These are phyloP conservation scores for Myiozetetes cayanensis DNA, from an alignment of 2,113 vertebrate species.

Conservation along the genomic window DNA sequence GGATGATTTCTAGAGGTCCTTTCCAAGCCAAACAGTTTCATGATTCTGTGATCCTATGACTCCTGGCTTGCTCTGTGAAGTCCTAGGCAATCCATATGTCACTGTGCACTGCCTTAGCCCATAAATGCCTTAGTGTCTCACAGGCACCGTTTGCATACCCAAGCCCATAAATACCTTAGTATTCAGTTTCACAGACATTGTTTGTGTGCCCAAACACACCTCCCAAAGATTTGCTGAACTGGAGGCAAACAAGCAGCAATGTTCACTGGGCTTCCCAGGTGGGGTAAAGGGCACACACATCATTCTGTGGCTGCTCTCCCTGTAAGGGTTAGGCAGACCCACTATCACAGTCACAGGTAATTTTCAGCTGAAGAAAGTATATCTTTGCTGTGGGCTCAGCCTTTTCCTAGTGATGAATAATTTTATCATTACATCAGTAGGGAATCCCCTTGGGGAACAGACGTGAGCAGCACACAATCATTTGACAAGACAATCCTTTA, in stretches of 20 bases:
- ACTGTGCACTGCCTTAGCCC: neutral
- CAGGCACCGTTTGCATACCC: neutral
- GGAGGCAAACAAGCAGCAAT: neutral
- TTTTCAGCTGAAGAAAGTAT: neutral
- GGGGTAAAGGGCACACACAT: neutral
- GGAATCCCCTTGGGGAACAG: neutral
- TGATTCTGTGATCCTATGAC: neutral
- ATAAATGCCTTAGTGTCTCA: neutral
- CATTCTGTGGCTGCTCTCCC: neutral
- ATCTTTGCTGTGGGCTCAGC: neutral
- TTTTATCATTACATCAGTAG: neutral
- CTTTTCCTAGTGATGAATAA: neutral
- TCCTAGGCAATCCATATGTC: neutral
- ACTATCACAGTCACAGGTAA: neutral
- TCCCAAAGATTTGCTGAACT: neutral
- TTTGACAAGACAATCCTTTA: neutral
- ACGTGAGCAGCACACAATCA: rapidly evolving
- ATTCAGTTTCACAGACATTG: neutral
- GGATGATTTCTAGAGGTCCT: neutral
- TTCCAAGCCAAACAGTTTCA: neutral
- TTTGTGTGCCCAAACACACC: neutral
- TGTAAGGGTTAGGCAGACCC: neutral
- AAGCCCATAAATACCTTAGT: neutral
- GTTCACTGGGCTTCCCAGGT: neutral
- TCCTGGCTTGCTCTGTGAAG: neutral